Conservation (phyloP, 2,888 invertebrate species). For the Erannis defoliaria region DNA sequence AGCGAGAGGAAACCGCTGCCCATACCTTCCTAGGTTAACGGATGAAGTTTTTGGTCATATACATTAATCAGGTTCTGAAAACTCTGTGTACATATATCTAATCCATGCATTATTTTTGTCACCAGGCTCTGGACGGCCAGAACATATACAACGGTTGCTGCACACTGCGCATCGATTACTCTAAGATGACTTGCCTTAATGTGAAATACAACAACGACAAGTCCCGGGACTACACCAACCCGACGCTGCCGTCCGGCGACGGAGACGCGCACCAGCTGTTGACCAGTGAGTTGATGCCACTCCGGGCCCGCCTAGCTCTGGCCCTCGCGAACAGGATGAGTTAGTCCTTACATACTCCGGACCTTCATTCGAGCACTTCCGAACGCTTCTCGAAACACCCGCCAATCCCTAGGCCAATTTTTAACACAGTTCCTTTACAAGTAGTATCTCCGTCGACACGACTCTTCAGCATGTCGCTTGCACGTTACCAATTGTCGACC, state of each 20-base stretch:
- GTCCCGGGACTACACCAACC: slow-evolving; percentile 99
- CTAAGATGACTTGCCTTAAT: slow-evolving; percentile 98
- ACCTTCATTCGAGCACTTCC: slow-evolving; percentile 76
- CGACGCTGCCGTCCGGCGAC: slow-evolving; percentile 98
- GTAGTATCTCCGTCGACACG: slow-evolving; percentile 21
- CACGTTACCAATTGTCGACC: slow-evolving; percentile 21
- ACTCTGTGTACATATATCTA: too few species aligned
- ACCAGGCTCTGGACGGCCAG: slow-evolving; percentile 97
- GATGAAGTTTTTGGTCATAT: too few species aligned
- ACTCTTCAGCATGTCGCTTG: slow-evolving; percentile 32
- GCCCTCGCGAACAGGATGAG: slow-evolving; percentile 87
- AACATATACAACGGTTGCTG: slow-evolving; percentile 99
- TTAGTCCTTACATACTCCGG: slow-evolving; percentile 77
- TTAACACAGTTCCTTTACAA: slow-evolving; percentile 48
- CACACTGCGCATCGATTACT: slow-evolving; percentile 99
- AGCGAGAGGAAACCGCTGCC: too few species aligned
- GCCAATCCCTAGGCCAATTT: slow-evolving; percentile 51
- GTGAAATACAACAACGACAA: slow-evolving; percentile 99
- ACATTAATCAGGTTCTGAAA: too few species aligned
- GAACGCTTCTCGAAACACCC: slow-evolving; percentile 62
- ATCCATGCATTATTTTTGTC: too few species aligned
- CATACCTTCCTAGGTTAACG: too few species aligned
- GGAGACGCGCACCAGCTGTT: slow-evolving; percentile 88
- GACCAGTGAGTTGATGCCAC: slow-evolving; percentile 89
- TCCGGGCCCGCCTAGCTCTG: slow-evolving; percentile 82